Conservation (phyloP, 2,888 invertebrate genomes). For the Polyploca ridens region DNA sequence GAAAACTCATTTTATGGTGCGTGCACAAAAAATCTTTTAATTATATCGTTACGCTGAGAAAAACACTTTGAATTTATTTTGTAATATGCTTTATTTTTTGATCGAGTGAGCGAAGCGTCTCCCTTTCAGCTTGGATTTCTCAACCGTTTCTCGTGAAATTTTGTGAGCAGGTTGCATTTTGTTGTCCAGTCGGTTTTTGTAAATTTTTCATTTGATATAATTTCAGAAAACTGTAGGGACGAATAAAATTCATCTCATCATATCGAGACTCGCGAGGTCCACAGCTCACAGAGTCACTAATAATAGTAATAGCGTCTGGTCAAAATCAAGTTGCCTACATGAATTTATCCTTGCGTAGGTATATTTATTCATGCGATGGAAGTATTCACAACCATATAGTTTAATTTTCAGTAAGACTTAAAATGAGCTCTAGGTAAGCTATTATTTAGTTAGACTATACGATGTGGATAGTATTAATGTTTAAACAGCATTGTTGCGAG, state of each 20-base stretch:
- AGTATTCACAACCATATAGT: not conserved
- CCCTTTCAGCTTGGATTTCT: too few species aligned
- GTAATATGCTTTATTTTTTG: not conserved
- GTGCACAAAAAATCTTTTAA: constrained; percentile 55
- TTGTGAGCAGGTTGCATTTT: too few species aligned
- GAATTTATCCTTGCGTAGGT: too few species aligned
- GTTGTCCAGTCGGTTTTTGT: too few species aligned
- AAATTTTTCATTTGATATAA: too few species aligned
- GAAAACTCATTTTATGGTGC: constrained; percentile 68
- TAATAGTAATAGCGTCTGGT: too few species aligned
- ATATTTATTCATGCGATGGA: not conserved
- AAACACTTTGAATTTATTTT: constrained; percentile 7
- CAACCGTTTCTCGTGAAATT: too few species aligned
- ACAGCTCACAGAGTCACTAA: too few species aligned
- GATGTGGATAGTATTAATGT: constrained; percentile 58
- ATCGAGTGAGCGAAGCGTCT: not conserved
- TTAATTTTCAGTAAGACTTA: not conserved
- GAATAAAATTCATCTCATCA: not conserved
- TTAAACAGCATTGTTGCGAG: constrained; percentile 57
- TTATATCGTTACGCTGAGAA: constrained; percentile 44
- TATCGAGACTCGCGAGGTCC: not conserved
- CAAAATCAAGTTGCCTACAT: too few species aligned
- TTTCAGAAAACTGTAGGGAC: too few species aligned
- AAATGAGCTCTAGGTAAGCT: not conserved
- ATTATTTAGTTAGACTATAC: not conserved